Conservation (phyloP, 1,140 invertebrate species). For the Ericerus pela region DNA sequence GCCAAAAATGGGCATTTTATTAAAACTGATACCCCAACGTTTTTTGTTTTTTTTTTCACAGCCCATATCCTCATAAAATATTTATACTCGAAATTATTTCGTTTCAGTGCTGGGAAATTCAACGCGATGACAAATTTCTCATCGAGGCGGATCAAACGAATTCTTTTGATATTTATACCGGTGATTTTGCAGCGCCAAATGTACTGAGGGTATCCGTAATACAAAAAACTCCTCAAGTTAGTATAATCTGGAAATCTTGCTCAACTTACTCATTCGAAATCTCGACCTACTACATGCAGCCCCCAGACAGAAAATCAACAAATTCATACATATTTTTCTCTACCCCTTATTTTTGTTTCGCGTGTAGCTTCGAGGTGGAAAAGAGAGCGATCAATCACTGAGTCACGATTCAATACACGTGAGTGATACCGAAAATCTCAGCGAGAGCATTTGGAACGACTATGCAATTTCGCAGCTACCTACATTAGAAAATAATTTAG, state of each 20-base stretch:
- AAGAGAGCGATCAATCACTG: neutral
- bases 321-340: no score
- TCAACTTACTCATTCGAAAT: no score
- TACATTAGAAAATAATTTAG: slow-evolving; percentile 1
- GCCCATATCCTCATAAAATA: no score
- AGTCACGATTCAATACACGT: neutral
- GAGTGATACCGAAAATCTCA: neutral
- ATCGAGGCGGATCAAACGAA: slow-evolving; percentile 3
- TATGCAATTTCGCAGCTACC: neutral
- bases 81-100: no score
- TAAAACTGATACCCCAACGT: neutral
- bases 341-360: no score
- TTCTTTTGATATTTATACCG: neutral
- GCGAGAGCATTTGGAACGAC: slow-evolving; percentile 2
- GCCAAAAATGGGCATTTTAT: no score
- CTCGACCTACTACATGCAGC: no score
- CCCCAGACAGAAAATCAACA: no score
- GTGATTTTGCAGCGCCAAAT: slow-evolving; percentile 1
- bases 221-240: slow-evolving; percentile 2
- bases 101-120: slow-evolving; percentile 1
- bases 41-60: no score
- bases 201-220: slow-evolving; percentile 2
- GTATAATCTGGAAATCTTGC: no score
- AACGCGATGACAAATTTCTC: slow-evolving; percentile 2
- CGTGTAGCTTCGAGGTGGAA: neutral